Base-by-base conservation (phyloP, 2,113 vertebrate species). In the Lota lota region DNA sequence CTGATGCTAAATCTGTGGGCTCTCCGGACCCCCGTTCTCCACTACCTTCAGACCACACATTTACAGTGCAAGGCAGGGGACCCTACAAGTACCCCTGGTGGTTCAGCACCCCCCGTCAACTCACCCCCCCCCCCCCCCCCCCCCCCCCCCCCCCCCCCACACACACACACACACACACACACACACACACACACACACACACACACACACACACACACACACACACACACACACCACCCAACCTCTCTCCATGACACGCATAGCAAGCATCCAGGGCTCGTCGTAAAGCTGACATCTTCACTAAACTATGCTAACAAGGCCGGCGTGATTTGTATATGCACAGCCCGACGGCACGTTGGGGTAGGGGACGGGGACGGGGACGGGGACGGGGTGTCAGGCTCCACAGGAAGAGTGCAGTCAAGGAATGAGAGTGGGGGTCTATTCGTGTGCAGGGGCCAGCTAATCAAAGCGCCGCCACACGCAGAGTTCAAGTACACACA, bases 251-350 rank as follows among this genome's bases (percentile, higher is more conserved):
- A 85, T 85, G 88, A 88, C 83, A 90, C 70, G 81, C 83, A 86
- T 83, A 88, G 81, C 84, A 88, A 86, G 84, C 84, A 86, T 81
- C 86, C 87, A 22, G 64, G 84, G 21, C 59, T 19, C 59, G 85
- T 88, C 88, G 73, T 92, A 92, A 92, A 90, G 83, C 86, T 90
- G 90, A 91, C 89, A 90, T 91, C 91, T 91, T 90, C 88, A 90
- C 89, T 91, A 90, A 90, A 90, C 88, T 91, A 92, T 92, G 88
- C 89, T 92, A 92, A 92, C 88, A 92, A 90, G 86, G 87, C 86
- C 54, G 66, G 60, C 19, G 87, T 90, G 90, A 91, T 90, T 91
- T 90, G 90, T 89, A 90, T 90, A 89, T 87, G 87, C 85, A 85
- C 83, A 71, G 84, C 74, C 79, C 40, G 70, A 64, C 76, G 86